Evolutionary conservation across 2,113 vertebrate genomes (phyloP), one percentile per base, ranked within the genome.

Genomic region (Leptocoma aspasia): DNA sequence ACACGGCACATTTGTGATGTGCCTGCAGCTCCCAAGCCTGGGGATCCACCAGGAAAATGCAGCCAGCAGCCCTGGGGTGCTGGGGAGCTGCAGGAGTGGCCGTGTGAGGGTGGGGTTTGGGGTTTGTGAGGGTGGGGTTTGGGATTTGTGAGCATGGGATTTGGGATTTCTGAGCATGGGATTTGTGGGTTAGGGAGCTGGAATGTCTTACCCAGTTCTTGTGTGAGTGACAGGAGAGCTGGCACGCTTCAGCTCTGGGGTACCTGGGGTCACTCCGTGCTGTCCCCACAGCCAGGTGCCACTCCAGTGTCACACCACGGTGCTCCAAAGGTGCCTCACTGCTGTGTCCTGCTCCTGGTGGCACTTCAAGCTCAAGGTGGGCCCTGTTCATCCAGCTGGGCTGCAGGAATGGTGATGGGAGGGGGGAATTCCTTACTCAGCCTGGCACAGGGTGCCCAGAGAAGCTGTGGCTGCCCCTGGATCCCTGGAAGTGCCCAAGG

Each of bases 21-120:
- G 95, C 95, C 95, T 28, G 60, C 84, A 85, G 96, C 95, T 92
- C 81, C 80, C 37, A 37, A 96, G 92, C 92, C 91, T 57, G 72
- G 22, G 78, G 26, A 56, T 52, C 81, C 3, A 0, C n/a, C 47
- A 56, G 92, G 95, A 94, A 86, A 94, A 90, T 5, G 1, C 95
- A 10, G 35, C n/a, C 91, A 70, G 90, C 71, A 92, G 94, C 95
- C 66, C 15, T 7, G 92, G 86, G 84, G 88, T 37, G 53, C 91
- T 75, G 53, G 10, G 83, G 45, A 82, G 89, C 82, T 93, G 92
- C 45, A 9, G 60, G 59, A 13, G 41, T 50, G 28, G 73, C 10
- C 7, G 69, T 68, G 44, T 5, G 28, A 89, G 95, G 30, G 54
- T 75, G 47, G 37, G 68, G 1, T 22, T 30, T 45, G 61, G n/a